A percentile compares a stretch with the other conserved stretches of the same genome.
Conservation (phyloP, 2,797 vertebrate species). For the Tragopan temminckii region DNA sequence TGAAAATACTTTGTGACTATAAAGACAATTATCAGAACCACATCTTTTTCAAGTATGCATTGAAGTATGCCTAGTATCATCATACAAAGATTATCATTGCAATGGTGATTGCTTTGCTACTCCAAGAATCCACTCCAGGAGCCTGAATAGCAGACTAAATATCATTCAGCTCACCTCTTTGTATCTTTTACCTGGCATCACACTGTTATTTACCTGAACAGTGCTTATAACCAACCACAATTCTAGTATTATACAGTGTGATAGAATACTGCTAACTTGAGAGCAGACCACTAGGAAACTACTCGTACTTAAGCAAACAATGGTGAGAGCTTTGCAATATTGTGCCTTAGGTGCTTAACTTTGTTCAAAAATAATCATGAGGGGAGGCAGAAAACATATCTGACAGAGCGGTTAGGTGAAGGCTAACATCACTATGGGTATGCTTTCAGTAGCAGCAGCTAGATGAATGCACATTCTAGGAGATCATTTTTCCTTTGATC, state of each 20-base stretch:
- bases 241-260: not conserved
- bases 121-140: not conserved
- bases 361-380: conserved; percentile 2
- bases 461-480: not conserved
- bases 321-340: not conserved
- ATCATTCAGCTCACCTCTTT: conserved; percentile 4
- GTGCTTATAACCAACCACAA: not conserved
- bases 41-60: not conserved
- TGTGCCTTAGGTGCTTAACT: not conserved
- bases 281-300: not conserved
- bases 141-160: not conserved
- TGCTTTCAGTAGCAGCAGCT: not conserved
- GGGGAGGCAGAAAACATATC: not conserved
- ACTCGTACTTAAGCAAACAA: conserved; percentile 16
- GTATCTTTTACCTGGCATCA: not conserved
- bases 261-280: not conserved
- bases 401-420: not conserved
- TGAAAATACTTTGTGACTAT: not conserved
- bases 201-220: not conserved
- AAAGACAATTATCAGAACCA: not conserved
- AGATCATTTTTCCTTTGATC: not conserved
- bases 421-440: not conserved
- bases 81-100: not conserved
- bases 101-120: not conserved
- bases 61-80: not conserved